Conservation (phyloP, 1,140 invertebrate genomes). For the Nymphalis io region DNA sequence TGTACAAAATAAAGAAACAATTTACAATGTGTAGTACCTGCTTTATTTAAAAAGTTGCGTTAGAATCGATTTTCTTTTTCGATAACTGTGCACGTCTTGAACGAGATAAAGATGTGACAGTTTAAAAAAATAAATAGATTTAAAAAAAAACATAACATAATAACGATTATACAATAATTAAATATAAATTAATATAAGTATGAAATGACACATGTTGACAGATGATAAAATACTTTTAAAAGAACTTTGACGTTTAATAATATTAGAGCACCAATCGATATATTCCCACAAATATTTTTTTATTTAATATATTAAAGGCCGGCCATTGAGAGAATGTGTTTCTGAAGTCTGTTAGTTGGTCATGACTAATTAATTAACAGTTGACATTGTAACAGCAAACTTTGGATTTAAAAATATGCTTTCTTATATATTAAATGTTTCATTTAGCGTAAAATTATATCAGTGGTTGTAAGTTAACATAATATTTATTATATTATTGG, state of each 20-base stretch:
- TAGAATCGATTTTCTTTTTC: constrained; percentile 32
- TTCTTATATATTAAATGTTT: too few species aligned
- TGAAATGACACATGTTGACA: neutral
- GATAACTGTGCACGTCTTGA: constrained; percentile 66
- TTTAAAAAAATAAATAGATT: constrained; percentile 33
- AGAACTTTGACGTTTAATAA: neutral
- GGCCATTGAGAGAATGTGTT: too few species aligned
- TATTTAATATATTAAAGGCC: too few species aligned
- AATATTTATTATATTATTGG: too few species aligned
- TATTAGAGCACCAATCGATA: constrained; percentile 5
- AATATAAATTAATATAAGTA: neutral
- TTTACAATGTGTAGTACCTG: constrained; percentile 1
- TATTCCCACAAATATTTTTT: neutral
- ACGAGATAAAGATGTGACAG: constrained; percentile 68
- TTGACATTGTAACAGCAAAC: too few species aligned
- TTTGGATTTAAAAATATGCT: too few species aligned
- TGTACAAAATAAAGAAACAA: constrained; percentile 30
- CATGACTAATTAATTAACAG: too few species aligned
- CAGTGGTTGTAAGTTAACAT: too few species aligned
- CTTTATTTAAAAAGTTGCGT: constrained; percentile 7
- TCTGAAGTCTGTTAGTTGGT: too few species aligned
- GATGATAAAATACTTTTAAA: too few species aligned
- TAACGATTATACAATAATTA: neutral
- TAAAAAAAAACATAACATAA: constrained; percentile 9
- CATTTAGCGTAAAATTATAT: too few species aligned